Conservation (phyloP, 2,113 vertebrate genomes). For the Noturus placidus region DNA sequence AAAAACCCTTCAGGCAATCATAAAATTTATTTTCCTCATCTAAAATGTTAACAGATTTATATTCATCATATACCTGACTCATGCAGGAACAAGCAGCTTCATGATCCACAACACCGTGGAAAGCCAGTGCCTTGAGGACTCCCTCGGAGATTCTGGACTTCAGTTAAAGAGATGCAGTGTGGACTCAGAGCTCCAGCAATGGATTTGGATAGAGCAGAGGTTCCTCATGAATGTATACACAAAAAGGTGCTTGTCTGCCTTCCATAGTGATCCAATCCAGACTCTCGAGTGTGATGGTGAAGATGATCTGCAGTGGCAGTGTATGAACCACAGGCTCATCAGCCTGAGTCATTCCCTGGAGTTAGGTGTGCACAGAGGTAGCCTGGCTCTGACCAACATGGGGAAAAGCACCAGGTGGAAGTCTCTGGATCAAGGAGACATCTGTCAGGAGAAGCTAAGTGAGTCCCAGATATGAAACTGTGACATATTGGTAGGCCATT, state of each 20-base stretch:
- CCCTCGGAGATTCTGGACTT: slow-evolving; percentile 41
- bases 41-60: neutral
- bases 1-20: neutral
- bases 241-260: slow-evolving; percentile 63
- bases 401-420: slow-evolving; percentile 61
- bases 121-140: slow-evolving; percentile 68
- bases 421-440: slow-evolving; percentile 62
- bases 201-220: slow-evolving; percentile 62
- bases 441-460: slow-evolving; percentile 70
- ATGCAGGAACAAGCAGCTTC: slow-evolving; percentile 61
- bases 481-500: neutral
- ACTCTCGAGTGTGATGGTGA: slow-evolving; percentile 54
- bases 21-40: neutral
- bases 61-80: neutral
- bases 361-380: slow-evolving; percentile 52
- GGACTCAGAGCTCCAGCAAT: slow-evolving; percentile 67
- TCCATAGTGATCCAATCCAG: slow-evolving; percentile 36
- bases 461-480: slow-evolving; percentile 47
- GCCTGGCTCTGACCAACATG: slow-evolving; percentile 39
- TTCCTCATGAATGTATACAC: slow-evolving; percentile 60
- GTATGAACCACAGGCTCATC: slow-evolving; percentile 60
- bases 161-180: slow-evolving; percentile 61
- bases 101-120: slow-evolving; percentile 63
- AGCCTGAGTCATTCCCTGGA: slow-evolving; percentile 53
- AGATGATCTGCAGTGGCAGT: slow-evolving; percentile 63